Evolutionary conservation across 2,113 vertebrate genomes (phyloP), one percentile per base, ranked within the genome.

Genomic region (Cephalopholis sonnerati): DNA sequence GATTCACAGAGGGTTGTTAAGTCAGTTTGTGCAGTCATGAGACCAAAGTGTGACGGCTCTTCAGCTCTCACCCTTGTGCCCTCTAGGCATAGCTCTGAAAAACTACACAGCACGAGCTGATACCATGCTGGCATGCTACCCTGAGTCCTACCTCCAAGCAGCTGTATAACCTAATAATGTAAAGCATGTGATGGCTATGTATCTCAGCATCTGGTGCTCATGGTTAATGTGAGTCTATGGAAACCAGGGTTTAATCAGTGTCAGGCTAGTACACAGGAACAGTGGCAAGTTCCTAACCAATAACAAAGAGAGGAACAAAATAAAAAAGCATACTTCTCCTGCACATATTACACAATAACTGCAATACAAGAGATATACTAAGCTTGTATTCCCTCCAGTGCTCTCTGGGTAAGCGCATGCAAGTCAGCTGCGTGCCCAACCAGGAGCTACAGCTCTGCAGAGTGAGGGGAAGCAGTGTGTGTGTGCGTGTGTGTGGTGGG

Each of bases 11-110:
- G 68, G 48, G 48, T 51, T 20, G 27, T 51, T 51, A 29, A 71
- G 70, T 69, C 62, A 72, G 58, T 64, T 84, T 59, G 69, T 77
- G 62, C 39, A 51, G 86, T 95, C 95, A 95, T 85, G 90, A 90
- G 95, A 95, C 91, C 85, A 78, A 88, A 89, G 90, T 89, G 88
- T 93, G 92, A 94, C 55, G 20, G 79, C 87, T 79, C 89, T 81
- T 81, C 87, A 87, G 53, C 75, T 74, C 83, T 84, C 62, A 58
- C 78, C 66, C 66, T 81, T 57, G 65, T 81, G 67, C 69, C 83
- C 84, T 50, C 64, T 73, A 80, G 79, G 51, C 72, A 87, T 15
- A 54, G 61, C 85, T 86, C 70, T 87, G 39, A 84, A 64, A 77
- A 62, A 5, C n/a, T 58, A 41, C 67, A 76, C 73, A 67, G 81